phyloP scores from a whole-genome alignment of 2,888 invertebrate species.

The Escarpia spicata region DNA sequence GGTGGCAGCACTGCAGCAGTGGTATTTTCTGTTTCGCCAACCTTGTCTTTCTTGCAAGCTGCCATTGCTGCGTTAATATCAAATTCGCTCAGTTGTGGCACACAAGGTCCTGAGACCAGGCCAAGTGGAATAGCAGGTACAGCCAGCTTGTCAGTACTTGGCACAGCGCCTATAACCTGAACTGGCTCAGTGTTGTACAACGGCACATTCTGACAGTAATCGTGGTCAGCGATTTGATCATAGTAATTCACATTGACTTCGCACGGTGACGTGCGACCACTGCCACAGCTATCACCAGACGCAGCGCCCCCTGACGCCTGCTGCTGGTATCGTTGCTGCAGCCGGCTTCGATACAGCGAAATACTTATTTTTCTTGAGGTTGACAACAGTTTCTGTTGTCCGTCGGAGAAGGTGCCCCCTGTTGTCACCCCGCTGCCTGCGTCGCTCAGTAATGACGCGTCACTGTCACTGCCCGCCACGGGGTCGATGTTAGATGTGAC shows the following conservation, averaged over 20 bases:
- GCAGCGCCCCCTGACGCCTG: not conserved
- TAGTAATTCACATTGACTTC: slow-evolving; percentile 37
- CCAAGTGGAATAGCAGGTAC: too few relatives aligned
- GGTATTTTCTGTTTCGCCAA: not conserved
- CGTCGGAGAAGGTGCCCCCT: not conserved
- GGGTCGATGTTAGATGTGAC: not conserved
- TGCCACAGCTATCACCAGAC: not conserved
- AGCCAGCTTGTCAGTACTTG: not conserved
- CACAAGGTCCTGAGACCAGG: not conserved
- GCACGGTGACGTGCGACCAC: not conserved
- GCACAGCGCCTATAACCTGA: not conserved
- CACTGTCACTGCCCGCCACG: not conserved
- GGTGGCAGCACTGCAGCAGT: not conserved
- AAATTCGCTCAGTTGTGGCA: slow-evolving; percentile 7
- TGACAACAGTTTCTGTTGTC: not conserved
- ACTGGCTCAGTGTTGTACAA: not conserved
- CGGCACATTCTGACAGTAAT: slow-evolving; percentile 67
- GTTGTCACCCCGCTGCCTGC: not conserved
- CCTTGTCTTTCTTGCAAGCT: not conserved
- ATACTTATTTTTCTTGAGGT: not conserved
- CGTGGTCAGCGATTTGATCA: slow-evolving; percentile 69
- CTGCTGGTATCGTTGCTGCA: not conserved
- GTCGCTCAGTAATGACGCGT: not conserved
- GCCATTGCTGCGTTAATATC: not conserved
- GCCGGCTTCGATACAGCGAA: not conserved